These are phyloP conservation scores for pig (Sus scrofa) DNA, from an alignment of 2,113 vertebrate genomes.

Conservation along the genomic window DNA sequence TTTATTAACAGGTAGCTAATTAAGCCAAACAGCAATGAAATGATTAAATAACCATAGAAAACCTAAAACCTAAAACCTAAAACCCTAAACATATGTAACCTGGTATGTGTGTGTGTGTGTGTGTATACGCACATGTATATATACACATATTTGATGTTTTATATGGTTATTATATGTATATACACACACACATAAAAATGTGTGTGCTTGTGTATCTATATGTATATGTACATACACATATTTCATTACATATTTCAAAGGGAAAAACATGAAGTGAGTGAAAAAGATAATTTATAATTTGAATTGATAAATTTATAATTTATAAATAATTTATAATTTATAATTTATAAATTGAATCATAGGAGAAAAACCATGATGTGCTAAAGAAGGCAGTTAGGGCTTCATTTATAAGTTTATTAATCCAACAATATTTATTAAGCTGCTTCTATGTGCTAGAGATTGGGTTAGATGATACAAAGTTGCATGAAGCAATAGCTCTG, in stretches of 20 bases:
- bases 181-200: background rate
- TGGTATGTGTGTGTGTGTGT: background rate
- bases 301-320: background rate
- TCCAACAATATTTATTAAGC: background rate
- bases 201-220: background rate
- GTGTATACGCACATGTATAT: background rate
- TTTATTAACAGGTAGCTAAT: background rate
- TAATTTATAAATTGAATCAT: background rate
- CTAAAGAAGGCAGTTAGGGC: background rate
- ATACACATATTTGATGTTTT: no score
- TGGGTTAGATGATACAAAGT: background rate
- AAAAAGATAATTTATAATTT: conserved; percentile 11
- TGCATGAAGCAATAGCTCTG: background rate
- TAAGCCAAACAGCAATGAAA: background rate
- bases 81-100: no score
- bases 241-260: background rate
- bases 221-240: background rate
- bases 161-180: no score
- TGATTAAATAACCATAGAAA: background rate
- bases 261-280: background rate
- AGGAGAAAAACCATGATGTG: background rate
- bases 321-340: no score
- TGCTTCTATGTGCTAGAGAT: background rate
- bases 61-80: no score
- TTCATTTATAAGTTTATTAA: background rate